Evolutionary conservation across 2,888 invertebrate species (phyloP).

Genomic region (Suillia variegata): DNA sequence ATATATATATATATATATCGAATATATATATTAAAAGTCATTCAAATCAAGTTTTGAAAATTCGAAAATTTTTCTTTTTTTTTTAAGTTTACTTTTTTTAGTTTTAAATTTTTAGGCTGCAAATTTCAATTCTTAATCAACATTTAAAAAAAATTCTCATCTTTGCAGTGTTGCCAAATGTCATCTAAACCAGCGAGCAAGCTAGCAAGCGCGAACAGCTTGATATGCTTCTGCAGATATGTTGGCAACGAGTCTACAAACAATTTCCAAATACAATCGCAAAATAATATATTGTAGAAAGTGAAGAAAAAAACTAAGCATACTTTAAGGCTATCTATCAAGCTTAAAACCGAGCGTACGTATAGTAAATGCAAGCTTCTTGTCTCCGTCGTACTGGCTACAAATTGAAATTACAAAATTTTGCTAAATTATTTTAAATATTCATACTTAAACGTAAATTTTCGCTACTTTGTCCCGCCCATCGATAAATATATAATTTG

Average conservation of each 20-base stretch:
- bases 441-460: background rate
- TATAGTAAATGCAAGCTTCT: background rate
- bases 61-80: too few relatives aligned
- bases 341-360: background rate
- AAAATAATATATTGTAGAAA: background rate
- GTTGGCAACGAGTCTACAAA: conserved; percentile 7
- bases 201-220: background rate
- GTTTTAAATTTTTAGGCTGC: background rate
- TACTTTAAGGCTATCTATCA: background rate
- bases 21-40: too few relatives aligned
- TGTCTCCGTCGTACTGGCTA: too few relatives aligned
- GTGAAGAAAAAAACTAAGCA: background rate
- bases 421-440: background rate
- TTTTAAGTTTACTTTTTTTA: too few relatives aligned
- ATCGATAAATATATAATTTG: background rate
- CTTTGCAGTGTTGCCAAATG: background rate
- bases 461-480: background rate
- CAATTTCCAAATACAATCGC: conserved; percentile 18
- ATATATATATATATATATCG: too few relatives aligned
- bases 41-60: too few relatives aligned
- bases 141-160: background rate
- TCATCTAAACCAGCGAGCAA: background rate
- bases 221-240: conserved; percentile 23
- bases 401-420: background rate
- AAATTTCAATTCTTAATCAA: background rate